Evolutionary conservation across 2,888 invertebrate species (phyloP).

Genomic region (Blomia tropicalis): DNA sequence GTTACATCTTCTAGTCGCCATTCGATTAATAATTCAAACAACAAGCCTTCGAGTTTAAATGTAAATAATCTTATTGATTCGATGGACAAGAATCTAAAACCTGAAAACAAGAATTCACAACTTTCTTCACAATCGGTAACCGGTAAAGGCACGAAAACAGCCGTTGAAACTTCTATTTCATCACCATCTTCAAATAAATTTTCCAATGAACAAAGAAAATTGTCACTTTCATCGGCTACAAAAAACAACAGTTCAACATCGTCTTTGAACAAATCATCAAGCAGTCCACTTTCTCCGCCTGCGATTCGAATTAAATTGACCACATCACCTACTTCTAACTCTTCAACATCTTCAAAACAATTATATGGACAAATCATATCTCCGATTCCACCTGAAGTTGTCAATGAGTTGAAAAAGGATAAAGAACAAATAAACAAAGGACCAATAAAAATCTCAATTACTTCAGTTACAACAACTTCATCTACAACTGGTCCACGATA

Average conservation of each 20-base stretch:
- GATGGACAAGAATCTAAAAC: not conserved
- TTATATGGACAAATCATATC: not conserved
- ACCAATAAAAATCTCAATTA: not conserved
- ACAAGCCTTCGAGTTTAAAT: conserved; percentile 1
- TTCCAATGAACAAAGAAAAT: not conserved
- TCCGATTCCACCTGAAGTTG: not conserved
- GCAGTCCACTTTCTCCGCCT: conserved; percentile 12
- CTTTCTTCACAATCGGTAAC: not conserved
- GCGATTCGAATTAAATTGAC: conserved; percentile 20
- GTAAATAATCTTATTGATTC: conserved; percentile 9
- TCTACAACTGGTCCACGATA: not conserved
- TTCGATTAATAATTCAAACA: not conserved
- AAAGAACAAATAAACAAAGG: not conserved
- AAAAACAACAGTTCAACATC: not conserved
- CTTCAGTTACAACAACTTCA: not conserved
- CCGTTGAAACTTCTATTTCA: not conserved
- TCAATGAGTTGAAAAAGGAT: not conserved
- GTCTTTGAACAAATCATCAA: not conserved
- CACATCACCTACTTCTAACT: conserved; percentile 2
- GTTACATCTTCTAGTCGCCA: not conserved
- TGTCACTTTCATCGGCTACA: not conserved
- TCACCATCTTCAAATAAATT: not conserved
- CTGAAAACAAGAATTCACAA: no score
- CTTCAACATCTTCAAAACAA: not conserved
- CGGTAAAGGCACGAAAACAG: not conserved